Evolutionary conservation across 2,113 vertebrate species (phyloP).

Genomic region (Falco punctatus): DNA sequence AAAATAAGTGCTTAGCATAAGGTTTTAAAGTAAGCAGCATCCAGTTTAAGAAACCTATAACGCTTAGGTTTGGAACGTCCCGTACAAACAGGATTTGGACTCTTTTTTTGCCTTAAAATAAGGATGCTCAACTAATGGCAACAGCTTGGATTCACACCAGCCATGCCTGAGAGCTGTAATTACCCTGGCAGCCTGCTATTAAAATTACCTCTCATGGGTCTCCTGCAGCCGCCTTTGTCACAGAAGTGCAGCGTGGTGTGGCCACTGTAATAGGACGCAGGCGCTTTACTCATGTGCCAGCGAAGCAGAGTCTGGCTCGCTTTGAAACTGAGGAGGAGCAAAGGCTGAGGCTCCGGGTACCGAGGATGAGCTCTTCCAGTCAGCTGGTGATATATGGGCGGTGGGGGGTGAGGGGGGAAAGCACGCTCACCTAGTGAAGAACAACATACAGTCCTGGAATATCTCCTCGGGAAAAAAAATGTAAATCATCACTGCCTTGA

Average conservation of each 20-base stretch:
- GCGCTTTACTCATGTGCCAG: accelerated
- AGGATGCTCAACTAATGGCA: not conserved
- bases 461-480: not conserved
- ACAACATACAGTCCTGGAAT: too few relatives aligned
- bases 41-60: not conserved
- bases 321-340: not conserved
- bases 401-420: not conserved
- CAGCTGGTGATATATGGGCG: not conserved
- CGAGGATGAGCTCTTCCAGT: not conserved
- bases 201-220: not conserved
- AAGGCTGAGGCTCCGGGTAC: too few relatives aligned
- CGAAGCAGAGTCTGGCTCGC: not conserved
- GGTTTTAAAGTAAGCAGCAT: not conserved
- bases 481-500: not conserved
- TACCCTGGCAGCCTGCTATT: not conserved
- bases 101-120: not conserved
- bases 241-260: not conserved
- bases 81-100: not conserved
- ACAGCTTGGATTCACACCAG: not conserved
- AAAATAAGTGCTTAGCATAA: not conserved
- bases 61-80: not conserved
- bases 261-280: not conserved
- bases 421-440: not conserved
- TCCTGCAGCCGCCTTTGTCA: not conserved
- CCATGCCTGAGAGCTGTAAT: not conserved